Evolutionary conservation across 2,888 invertebrate genomes (phyloP), one percentile per base, ranked within the genome.

Genomic region (Pecten maximus): DNA sequence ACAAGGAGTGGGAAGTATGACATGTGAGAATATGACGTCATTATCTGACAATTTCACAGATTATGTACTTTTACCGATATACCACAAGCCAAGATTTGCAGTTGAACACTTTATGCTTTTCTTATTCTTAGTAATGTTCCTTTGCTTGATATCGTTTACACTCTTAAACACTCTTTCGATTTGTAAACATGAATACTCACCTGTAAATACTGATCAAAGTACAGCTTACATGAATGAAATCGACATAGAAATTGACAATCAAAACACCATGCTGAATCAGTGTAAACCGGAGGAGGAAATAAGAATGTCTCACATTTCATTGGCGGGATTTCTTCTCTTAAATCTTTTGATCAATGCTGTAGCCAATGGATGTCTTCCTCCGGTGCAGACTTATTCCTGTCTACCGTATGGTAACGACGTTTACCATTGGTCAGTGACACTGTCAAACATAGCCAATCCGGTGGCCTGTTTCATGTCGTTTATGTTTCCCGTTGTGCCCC

Each of bases 361-460:
- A 89, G 97, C 97, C 95, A 98, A 98, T 96, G 98, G 98, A 88
- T 97, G 98, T 94, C 97, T 98, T 94, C 98, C 98, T 35, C 98
- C 98, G 92, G 97, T 98, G 93, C 98, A 98, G 97, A 98, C 98
- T 87, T 98, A 98, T 96, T 98, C 98, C 89, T 98, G 98, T 96
- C 97, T 98, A 95, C 98, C 98, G 16, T 98, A 98, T 97, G 98
- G 98, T 97, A 96, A 97, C 97, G 88, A 92, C 87, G 97, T 98
- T 0, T 98, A 98, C 97, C 98, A 98, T 97, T 97, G 98, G 95
- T 97, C 98, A 10, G 98, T 98, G 89, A 97, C 98, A 90, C 97
- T 98, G 93, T 97, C 98, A 94, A 98, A 98, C 92, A 98, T 98
- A 96, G 98, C 98, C 74, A 98, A 98, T 97, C 98, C 98, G 40